A percentile compares a stretch with the other conserved stretches of the same genome.
Evolutionary conservation across 2,888 invertebrate species (phyloP).

Genomic region (Ctenicera cuprea): DNA sequence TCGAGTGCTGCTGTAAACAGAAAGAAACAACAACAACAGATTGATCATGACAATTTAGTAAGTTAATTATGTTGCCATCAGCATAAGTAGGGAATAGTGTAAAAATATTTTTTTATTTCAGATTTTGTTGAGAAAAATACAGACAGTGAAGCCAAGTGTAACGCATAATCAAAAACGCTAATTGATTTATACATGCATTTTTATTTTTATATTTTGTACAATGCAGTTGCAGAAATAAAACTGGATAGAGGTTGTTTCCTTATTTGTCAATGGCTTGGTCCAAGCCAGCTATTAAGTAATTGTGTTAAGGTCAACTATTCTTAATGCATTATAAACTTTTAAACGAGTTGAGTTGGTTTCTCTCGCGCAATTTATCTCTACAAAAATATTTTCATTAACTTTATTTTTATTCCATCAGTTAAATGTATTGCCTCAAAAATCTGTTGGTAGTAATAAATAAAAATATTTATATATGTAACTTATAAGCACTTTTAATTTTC

Average conservation of each 20-base stretch:
- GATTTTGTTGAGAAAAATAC: constrained; percentile 62
- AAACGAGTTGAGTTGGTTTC: constrained; percentile 1
- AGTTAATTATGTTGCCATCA: constrained; percentile 9
- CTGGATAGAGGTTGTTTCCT: constrained; percentile 7
- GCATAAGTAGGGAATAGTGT: not conserved
- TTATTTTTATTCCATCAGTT: too few relatives aligned
- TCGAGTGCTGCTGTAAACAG: constrained; percentile 60
- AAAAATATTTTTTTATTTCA: constrained; percentile 52
- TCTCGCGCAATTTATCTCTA: not conserved
- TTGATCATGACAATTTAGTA: constrained; percentile 63
- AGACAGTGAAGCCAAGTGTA: constrained; percentile 60
- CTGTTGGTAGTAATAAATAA: too few relatives aligned
- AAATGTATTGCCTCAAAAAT: too few relatives aligned
- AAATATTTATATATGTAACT: too few relatives aligned
- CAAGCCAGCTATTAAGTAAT: constrained; percentile 5
- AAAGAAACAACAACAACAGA: constrained; percentile 60
- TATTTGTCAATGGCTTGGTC: constrained; percentile 10
- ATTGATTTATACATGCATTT: constrained; percentile 5
- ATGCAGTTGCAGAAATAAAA: constrained; percentile 7
- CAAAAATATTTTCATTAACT: not conserved
- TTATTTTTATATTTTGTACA: not conserved
- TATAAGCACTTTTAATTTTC: too few relatives aligned
- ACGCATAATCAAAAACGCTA: constrained; percentile 28
- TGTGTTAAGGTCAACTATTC: constrained; percentile 9
- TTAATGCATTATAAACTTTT: not conserved